phyloP scores from a whole-genome alignment of 2,888 invertebrate genomes.

The Euclidia mi region DNA sequence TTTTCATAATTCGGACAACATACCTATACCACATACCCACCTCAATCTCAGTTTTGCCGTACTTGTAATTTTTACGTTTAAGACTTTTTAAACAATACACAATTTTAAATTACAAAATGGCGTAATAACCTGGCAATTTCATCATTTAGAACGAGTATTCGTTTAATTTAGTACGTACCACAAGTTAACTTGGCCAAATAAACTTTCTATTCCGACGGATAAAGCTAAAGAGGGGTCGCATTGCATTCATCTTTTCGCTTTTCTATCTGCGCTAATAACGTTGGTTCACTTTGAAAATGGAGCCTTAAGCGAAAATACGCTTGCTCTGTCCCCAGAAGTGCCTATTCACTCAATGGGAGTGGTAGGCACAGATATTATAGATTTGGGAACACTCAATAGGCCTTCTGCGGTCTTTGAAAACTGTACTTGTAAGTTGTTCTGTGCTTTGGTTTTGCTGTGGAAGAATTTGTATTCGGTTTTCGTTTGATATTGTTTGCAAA shows the following conservation, averaged over 20 bases:
- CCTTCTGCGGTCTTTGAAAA: conserved; percentile 30
- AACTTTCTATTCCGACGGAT: conserved; percentile 64
- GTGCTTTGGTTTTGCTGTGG: conserved; percentile 5
- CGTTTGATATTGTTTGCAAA: too few species aligned
- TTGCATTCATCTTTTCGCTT: conserved; percentile 75
- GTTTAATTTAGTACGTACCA: neutral
- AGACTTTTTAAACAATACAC: too few species aligned
- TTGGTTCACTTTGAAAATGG: conserved; percentile 72
- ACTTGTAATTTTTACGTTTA: too few species aligned
- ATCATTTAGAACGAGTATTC: too few species aligned
- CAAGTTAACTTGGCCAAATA: conserved; percentile 42
- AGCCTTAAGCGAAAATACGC: conserved; percentile 67
- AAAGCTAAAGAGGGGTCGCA: conserved; percentile 62
- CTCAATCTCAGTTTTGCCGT: too few species aligned
- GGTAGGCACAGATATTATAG: conserved; percentile 58
- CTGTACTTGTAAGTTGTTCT: conserved; percentile 7
- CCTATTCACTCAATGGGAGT: conserved; percentile 60
- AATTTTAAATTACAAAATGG: too few species aligned
- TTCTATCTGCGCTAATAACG: conserved; percentile 70
- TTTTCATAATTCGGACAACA: too few species aligned
- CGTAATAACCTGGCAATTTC: too few species aligned
- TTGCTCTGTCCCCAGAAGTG: conserved; percentile 62
- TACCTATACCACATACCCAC: too few species aligned
- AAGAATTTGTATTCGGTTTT: conserved; percentile 10
- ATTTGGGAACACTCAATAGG: conserved; percentile 58